These are phyloP conservation scores for Acrobeloides nanus DNA, from an alignment of 2,888 invertebrate species.

Conservation along the genomic window DNA sequence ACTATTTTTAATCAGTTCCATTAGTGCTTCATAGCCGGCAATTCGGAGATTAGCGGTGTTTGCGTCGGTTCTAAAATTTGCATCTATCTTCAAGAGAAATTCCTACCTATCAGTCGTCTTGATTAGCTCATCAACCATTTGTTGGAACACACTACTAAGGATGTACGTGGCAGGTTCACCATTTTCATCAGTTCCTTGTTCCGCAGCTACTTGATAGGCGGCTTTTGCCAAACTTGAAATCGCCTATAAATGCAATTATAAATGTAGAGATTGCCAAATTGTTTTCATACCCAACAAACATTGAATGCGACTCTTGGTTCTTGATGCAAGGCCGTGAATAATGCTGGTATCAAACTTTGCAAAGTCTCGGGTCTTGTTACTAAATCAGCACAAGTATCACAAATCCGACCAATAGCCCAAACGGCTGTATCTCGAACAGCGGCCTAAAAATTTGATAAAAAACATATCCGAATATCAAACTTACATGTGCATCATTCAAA, in stretches of 20 bases:
- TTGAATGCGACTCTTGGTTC: conserved; percentile 95
- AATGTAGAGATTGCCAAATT: neutral
- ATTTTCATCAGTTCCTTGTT: conserved; percentile 58
- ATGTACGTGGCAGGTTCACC: conserved; percentile 76
- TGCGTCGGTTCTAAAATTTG: conserved; percentile 68
- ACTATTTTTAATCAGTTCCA: conserved; percentile 99
- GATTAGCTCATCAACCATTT: conserved; percentile 79
- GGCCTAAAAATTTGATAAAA: conserved; percentile 23
- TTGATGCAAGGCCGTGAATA: conserved; percentile 70
- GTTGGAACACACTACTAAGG: conserved; percentile 84
- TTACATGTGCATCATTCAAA: conserved; percentile 86
- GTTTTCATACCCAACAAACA: conserved; percentile 90
- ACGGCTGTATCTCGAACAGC: conserved; percentile 87
- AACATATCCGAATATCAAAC: conserved; percentile 49
- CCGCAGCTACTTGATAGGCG: conserved; percentile 76
- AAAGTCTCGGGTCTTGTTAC: conserved; percentile 38
- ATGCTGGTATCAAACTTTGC: conserved; percentile 59
- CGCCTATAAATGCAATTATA: conserved; percentile 57
- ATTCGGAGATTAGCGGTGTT: conserved; percentile 80
- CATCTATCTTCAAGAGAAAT: too few species aligned
- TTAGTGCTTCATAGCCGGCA: conserved; percentile 94
- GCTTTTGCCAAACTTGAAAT: conserved; percentile 93
- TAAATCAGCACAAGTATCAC: conserved; percentile 65
- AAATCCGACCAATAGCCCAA: conserved; percentile 95
- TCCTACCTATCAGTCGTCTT: conserved; percentile 77